Percentiles rank a stretch among this genome's conserved stretches.
Conservation (phyloP, 2,113 vertebrate species). For the Varanus salvator region DNA sequence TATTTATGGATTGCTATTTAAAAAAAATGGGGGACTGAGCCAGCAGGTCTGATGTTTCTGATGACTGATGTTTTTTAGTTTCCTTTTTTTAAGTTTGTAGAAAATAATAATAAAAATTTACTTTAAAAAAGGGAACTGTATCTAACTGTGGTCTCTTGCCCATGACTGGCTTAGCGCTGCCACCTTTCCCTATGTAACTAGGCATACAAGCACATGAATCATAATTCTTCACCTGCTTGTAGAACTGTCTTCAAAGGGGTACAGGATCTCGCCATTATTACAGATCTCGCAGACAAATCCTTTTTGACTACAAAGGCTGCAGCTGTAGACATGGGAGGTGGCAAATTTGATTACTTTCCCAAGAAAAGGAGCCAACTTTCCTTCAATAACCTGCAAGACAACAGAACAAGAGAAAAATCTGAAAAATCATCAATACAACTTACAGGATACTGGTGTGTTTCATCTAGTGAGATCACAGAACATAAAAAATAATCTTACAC, state of each 20-base stretch:
- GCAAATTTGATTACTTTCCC: conserved; percentile 98
- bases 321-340: conserved; percentile 94
- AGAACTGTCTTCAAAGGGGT: conserved; percentile 95
- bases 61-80: too few relatives aligned
- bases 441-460: conserved; percentile 50
- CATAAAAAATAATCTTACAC: background rate
- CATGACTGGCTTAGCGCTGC: background rate
- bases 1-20: too few relatives aligned
- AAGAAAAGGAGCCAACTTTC: conserved; percentile 95
- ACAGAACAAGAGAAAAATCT: background rate
- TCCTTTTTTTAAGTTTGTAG: too few relatives aligned
- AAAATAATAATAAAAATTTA: too few relatives aligned
- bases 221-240: conserved; percentile 87
- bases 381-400: conserved; percentile 92
- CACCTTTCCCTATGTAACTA: background rate
- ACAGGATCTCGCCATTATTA: conserved; percentile 94
- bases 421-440: conserved; percentile 43
- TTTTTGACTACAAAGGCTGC: conserved; percentile 97
- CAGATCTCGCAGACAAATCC: conserved; percentile 99
- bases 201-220: background rate
- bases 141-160: background rate
- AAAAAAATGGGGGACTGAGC: too few relatives aligned
- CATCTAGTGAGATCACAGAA: conserved; percentile 16
- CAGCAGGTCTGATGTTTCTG: too few relatives aligned
- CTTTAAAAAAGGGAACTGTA: too few relatives aligned